These are phyloP conservation scores for Eristalinus sepulchralis DNA, from an alignment of 2,888 invertebrate species.

Conservation along the genomic window DNA sequence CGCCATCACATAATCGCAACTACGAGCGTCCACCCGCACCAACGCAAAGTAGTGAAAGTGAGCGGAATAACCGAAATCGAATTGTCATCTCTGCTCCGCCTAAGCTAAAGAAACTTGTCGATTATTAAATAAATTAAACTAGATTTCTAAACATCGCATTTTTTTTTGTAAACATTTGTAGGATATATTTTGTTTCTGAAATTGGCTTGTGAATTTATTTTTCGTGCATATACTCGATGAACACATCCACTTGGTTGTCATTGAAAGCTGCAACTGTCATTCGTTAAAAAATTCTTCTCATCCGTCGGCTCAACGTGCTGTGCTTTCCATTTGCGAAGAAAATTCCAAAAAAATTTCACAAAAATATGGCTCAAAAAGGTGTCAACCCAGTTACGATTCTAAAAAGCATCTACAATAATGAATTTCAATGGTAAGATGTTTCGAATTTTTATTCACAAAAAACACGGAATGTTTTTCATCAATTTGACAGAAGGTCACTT, in stretches of 20 bases:
- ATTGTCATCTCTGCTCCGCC: constrained; percentile 79
- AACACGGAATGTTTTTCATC: neutral
- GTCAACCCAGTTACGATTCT: constrained; percentile 83
- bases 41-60: constrained; percentile 49
- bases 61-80: constrained; percentile 75
- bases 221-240: neutral
- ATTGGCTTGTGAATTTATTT: too few relatives aligned
- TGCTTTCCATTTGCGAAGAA: neutral
- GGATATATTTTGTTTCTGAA: too few relatives aligned
- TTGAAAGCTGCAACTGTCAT: constrained; percentile 20
- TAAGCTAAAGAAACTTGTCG: constrained; percentile 79
- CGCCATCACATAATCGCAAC: constrained; percentile 36
- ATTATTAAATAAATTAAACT: constrained; percentile 74
- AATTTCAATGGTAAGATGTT: constrained; percentile 88
- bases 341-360: constrained; percentile 27
- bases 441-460: neutral
- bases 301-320: neutral
- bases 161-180: constrained; percentile 41
- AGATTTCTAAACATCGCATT: too few relatives aligned
- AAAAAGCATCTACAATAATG: constrained; percentile 87
- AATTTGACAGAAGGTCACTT: constrained; percentile 40
- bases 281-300: constrained; percentile 3
- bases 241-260: neutral
- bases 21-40: constrained; percentile 36
- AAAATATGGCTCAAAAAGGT: constrained; percentile 84